A percentile compares a stretch with the other conserved stretches of the same genome.
These are phyloP conservation scores for Alloscopus bannaensis DNA, from an alignment of 2,888 invertebrate species.

Conservation along the genomic window DNA sequence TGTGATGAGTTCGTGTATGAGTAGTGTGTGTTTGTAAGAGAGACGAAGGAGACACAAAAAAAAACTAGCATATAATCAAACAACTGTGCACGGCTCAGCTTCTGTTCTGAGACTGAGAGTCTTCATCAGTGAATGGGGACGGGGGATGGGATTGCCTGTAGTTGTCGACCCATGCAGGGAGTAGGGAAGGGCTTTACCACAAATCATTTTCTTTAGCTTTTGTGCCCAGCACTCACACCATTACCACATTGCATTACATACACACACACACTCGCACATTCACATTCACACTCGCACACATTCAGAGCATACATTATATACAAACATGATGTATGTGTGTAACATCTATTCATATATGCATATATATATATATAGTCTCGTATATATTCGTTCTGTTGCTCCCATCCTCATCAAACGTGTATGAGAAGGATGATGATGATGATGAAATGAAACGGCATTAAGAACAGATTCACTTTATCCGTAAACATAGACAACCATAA, in stretches of 20 bases:
- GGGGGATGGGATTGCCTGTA: conserved; percentile 68
- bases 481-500: too few relatives aligned
- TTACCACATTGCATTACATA: background rate
- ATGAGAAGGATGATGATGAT: conserved; percentile 30
- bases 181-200: conserved; percentile 65
- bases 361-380: background rate
- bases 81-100: conserved; percentile 71
- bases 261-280: conserved; percentile 19
- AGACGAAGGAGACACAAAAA: conserved; percentile 42
- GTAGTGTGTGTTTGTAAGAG: conserved; percentile 27
- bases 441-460: conserved; percentile 4
- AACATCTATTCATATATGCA: background rate
- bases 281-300: conserved; percentile 19
- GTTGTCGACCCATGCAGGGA: conserved; percentile 57
- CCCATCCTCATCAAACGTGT: background rate
- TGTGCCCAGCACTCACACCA: background rate
- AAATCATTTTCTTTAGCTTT: conserved; percentile 55
- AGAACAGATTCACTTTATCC: too few relatives aligned
- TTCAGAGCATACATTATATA: background rate
- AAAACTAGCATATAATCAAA: too few relatives aligned
- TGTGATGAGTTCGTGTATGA: too few relatives aligned
- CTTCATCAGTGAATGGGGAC: conserved; percentile 67
- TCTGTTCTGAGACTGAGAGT: conserved; percentile 72
- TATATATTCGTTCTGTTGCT: background rate
- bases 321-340: background rate